Base-by-base conservation (phyloP, 1,140 invertebrate genomes). In the Ips nitidus region DNA sequence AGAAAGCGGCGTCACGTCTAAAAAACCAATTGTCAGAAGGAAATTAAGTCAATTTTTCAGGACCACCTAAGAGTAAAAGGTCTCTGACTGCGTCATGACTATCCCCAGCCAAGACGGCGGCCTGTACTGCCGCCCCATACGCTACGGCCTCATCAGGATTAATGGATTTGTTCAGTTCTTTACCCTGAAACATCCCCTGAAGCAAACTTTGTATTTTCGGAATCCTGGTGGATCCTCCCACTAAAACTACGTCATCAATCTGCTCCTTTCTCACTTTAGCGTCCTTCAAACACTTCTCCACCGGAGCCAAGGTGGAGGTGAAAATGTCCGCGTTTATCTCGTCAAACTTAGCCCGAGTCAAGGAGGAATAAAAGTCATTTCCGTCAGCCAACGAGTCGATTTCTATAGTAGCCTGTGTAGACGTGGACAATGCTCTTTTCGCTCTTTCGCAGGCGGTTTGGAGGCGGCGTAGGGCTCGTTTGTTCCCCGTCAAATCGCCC, bases 101-200 rank as follows among this genome's bases (percentile, higher is more conserved):
- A 59, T 86, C 81, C 2, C 86, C 84, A n/a, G 80, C 81, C n/a
- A 93, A 79, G 71, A 93, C 91, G 57, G 86, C 86, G 55, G 90
- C 91, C 58, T 92, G 87, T 2, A 89, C 84, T 3, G 88, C 88
- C 37, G 90, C 90, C 4, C 90, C 90, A 76, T 91, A 92, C 6
- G 90, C 90, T 0, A 92, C 90, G 41, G 90, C 90, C 75, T 91
- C 90, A 75, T 92, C 90, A 4, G 90, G 90, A 75, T 90, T 89
- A 72, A 89, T 90, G 1, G 84, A 85, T 72, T 87, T 87, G 80
- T 89, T 90, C 45, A 91, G 73, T 71, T 89, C 86, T 71, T 89
- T 90, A 0, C 88, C 89, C 58, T 72, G 59, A 80, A 91, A 91
- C 78, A 88, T 89, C 53, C 88, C 84, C 56, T 80, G 78, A 0